Evolutionary conservation across 2,888 invertebrate genomes (phyloP).

Genomic region (Gandaritis pyraliata): DNA sequence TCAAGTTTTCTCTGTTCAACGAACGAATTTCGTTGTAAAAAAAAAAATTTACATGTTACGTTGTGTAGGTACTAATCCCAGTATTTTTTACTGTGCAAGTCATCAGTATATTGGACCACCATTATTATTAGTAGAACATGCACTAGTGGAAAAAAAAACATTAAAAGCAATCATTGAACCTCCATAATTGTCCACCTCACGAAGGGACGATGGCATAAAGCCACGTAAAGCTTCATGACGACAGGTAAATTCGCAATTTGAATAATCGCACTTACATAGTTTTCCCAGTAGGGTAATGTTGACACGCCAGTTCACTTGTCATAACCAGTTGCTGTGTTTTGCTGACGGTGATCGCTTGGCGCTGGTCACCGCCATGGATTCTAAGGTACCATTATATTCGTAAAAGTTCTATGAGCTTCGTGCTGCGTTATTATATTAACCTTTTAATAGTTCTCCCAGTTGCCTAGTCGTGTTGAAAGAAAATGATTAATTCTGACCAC

Average conservation of each 20-base stretch:
- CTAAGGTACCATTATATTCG: slow-evolving; percentile 52
- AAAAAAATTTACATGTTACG: no score
- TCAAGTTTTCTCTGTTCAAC: no score
- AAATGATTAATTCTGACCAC: no score
- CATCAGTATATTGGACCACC: no score
- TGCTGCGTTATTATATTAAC: no score
- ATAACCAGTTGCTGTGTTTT: slow-evolving; percentile 56
- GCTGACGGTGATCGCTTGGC: slow-evolving; percentile 50
- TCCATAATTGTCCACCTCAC: slow-evolving; percentile 12
- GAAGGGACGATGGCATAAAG: slow-evolving; percentile 34
- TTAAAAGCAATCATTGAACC: slow-evolving; percentile 42
- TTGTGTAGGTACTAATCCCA: no score
- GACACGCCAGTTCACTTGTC: slow-evolving; percentile 50
- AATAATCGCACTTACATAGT: slow-evolving; percentile 49
- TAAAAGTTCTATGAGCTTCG: background rate
- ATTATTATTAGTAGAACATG: no score
- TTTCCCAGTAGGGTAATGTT: slow-evolving; percentile 51
- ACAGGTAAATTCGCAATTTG: slow-evolving; percentile 43
- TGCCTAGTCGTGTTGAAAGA: no score
- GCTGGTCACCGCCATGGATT: slow-evolving; percentile 58
- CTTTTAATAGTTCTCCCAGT: background rate
- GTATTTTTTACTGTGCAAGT: no score
- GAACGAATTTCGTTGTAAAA: no score
- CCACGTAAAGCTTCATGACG: slow-evolving; percentile 36
- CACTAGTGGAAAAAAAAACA: background rate